These are phyloP conservation scores for Platorchestia sp. DNA, from an alignment of 1,140 invertebrate genomes.

Conservation along the genomic window DNA sequence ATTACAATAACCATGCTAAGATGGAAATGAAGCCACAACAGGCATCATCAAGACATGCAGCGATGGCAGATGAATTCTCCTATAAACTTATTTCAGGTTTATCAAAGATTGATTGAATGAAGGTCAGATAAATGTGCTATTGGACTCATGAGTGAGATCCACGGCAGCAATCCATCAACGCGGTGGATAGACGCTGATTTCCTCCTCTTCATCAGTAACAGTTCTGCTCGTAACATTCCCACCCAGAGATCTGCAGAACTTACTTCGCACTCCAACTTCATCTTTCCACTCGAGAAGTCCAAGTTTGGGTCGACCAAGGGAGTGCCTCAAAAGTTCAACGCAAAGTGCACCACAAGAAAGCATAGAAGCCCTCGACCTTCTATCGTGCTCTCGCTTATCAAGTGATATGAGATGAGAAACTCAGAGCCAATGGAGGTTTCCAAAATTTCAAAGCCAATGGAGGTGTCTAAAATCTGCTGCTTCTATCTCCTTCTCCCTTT, in stretches of 20 bases:
- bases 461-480: too few relatives aligned
- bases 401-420: neutral
- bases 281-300: neutral
- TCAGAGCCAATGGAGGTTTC: too few relatives aligned
- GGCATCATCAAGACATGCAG: too few relatives aligned
- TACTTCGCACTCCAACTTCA: neutral
- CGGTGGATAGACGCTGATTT: neutral
- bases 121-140: neutral
- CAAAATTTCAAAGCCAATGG: too few relatives aligned
- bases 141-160: neutral
- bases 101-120: too few relatives aligned
- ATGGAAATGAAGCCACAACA: too few relatives aligned
- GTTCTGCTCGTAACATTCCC: neutral
- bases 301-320: neutral
- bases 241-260: neutral
- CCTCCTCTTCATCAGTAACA: neutral
- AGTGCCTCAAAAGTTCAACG: neutral
- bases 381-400: too few relatives aligned
- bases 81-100: too few relatives aligned
- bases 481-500: too few relatives aligned
- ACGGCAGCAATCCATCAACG: neutral
- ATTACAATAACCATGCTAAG: too few relatives aligned
- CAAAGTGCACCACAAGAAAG: neutral
- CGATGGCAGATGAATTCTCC: too few relatives aligned
- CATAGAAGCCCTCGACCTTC: neutral